Percentiles rank a stretch among this genome's conserved stretches.
Evolutionary conservation across 2,888 invertebrate species (phyloP).

Genomic region (Morinoia aosen): DNA sequence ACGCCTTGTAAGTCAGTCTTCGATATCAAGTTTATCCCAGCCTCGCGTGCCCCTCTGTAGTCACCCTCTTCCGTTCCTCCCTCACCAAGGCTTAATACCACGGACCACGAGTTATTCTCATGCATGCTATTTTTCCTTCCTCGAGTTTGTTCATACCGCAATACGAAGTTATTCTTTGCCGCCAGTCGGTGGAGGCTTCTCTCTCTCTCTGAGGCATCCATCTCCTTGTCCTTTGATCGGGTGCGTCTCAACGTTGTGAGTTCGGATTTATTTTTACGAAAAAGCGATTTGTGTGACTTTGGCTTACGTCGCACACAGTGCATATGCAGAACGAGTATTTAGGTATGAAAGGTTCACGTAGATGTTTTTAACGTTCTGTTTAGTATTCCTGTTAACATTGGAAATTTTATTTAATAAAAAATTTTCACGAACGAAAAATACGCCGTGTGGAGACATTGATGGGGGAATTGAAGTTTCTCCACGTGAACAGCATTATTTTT

Average conservation of each 20-base stretch:
- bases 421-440: no score
- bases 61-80: not conserved
- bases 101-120: not conserved
- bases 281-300: no score
- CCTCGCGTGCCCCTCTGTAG: not conserved
- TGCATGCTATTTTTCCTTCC: not conserved
- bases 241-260: not conserved
- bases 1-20: slow-evolving; percentile 59
- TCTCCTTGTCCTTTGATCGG: not conserved
- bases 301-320: no score
- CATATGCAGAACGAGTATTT: no score
- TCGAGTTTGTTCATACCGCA: not conserved
- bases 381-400: no score
- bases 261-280: not conserved
- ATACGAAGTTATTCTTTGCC: not conserved
- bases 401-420: no score
- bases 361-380: no score
- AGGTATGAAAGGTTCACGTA: no score
- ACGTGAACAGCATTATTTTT: no score
- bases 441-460: no score
- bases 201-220: not conserved
- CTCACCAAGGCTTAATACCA: not conserved
- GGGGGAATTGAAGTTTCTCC: no score
- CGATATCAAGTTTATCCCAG: not conserved
- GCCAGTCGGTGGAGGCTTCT: not conserved